phyloP scores from a whole-genome alignment of 37 sponge, comb jelly and placozoan species.

The Tethya wilhelma region DNA sequence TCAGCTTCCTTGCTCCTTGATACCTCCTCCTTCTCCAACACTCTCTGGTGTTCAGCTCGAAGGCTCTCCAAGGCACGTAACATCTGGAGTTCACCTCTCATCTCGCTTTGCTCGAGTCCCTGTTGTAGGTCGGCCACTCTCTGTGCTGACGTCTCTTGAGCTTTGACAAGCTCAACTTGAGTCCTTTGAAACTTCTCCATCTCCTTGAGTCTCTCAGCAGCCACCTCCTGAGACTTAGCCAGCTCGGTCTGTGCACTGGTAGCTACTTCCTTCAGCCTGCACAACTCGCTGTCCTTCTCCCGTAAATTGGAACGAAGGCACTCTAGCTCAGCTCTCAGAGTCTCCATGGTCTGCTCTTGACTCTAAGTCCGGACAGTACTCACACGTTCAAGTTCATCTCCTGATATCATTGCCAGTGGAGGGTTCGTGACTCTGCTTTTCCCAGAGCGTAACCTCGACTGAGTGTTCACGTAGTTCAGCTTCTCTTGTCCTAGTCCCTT shows the following conservation, averaged over 20 bases:
- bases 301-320: background rate
- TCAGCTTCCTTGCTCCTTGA: slow-evolving; percentile 6
- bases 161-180: too few species aligned
- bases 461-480: background rate
- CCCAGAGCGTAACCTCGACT: background rate
- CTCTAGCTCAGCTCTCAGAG: too few species aligned
- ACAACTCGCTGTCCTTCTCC: background rate
- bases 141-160: too few species aligned
- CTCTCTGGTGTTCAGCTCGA: too few species aligned
- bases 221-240: background rate
- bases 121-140: background rate
- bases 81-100: background rate
- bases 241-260: background rate
- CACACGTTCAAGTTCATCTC: background rate
- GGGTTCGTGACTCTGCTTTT: background rate
- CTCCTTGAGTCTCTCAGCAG: too few species aligned
- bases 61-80: slow-evolving; percentile 4
- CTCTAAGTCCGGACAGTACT: too few species aligned
- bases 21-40: too few species aligned
- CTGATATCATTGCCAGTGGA: background rate
- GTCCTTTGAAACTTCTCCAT: too few species aligned
- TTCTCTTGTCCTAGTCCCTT: background rate
- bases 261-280: background rate
- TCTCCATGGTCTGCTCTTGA: too few species aligned
- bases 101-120: background rate